phyloP scores from a whole-genome alignment of 2,888 invertebrate genomes.

The Heliconius cydno region DNA sequence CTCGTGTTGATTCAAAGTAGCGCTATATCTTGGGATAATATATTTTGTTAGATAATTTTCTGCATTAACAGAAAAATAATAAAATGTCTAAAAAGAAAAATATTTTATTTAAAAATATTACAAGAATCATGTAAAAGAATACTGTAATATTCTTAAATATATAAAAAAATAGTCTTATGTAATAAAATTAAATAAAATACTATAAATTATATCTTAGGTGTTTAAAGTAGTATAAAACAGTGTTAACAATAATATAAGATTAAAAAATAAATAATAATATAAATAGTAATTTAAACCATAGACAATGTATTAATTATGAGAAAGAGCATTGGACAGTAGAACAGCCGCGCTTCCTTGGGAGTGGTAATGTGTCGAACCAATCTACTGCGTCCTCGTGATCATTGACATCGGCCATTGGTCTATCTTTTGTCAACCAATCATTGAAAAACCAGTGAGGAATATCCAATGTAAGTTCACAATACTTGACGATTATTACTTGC shows the following conservation, averaged over 20 bases:
- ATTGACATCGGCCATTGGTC: conserved; percentile 92
- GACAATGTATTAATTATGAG: conserved; percentile 76
- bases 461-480: conserved; percentile 80
- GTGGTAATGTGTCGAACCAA: conserved; percentile 86
- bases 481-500: conserved; percentile 67
- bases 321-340: conserved; percentile 73
- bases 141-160: too few relatives aligned
- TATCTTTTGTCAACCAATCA: conserved; percentile 95
- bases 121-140: too few relatives aligned
- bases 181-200: not conserved
- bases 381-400: conserved; percentile 89
- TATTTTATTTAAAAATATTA: too few relatives aligned
- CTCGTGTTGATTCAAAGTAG: too few relatives aligned
- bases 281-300: conserved; percentile 56
- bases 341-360: conserved; percentile 81
- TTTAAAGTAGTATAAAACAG: not conserved
- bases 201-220: not conserved
- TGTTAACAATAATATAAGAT: not conserved
- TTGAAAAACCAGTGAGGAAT: conserved; percentile 88
- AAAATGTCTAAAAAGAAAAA: too few relatives aligned
- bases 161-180: not conserved
- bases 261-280: not conserved
- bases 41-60: too few relatives aligned
- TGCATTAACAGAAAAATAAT: too few relatives aligned
- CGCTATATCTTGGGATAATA: too few relatives aligned